Conservation (phyloP, 2,113 vertebrate genomes). For the Laterallus jamaicensis region DNA sequence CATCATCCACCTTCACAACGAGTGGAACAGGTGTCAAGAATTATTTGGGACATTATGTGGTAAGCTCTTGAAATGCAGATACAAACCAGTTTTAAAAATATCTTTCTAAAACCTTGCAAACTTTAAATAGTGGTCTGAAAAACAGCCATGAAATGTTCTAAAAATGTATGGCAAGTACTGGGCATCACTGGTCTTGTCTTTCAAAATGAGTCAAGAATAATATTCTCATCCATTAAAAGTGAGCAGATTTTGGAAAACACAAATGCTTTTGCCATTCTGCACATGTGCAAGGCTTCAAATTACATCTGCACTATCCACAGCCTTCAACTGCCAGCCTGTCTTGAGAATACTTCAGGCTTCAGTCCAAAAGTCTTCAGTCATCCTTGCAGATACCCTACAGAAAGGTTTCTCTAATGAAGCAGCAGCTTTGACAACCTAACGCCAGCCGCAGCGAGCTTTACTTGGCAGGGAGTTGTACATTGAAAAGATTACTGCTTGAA, state of each 20-base stretch:
- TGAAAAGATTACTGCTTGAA: not conserved
- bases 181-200: not conserved
- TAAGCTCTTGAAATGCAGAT: not conserved
- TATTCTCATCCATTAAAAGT: not conserved
- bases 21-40: not conserved
- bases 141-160: not conserved
- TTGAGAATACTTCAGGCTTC: not conserved
- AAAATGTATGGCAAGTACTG: not conserved
- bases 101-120: not conserved
- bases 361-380: slow-evolving; percentile 15
- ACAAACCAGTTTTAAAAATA: not conserved
- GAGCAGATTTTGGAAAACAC: not conserved
- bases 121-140: not conserved
- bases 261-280: not conserved
- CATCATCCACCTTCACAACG: not conserved
- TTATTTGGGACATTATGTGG: not conserved
- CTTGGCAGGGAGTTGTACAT: not conserved
- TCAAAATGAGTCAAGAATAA: not conserved
- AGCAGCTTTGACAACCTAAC: not conserved
- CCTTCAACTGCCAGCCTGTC: not conserved
- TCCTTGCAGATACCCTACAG: not conserved
- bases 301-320: not conserved
- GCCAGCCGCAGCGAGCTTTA: not conserved
- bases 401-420: not conserved
- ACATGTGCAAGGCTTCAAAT: not conserved